These are phyloP conservation scores for Philereme transversata DNA, from an alignment of 2,888 invertebrate genomes.

Conservation along the genomic window DNA sequence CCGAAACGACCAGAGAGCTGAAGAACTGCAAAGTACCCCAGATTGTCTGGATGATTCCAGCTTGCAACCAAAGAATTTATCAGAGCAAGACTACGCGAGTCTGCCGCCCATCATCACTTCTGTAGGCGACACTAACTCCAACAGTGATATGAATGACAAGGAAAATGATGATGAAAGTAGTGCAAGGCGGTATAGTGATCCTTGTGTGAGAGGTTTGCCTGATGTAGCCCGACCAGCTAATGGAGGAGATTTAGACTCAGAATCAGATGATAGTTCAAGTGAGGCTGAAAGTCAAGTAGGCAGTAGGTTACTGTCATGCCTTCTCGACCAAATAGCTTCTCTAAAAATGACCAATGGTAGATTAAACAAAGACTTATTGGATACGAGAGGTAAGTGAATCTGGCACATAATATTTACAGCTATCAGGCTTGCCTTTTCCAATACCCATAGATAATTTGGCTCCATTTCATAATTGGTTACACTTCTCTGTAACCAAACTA, in stretches of 20 bases:
- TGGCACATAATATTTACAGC: slow-evolving; percentile 22
- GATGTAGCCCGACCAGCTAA: slow-evolving; percentile 71
- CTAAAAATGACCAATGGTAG: slow-evolving; percentile 89
- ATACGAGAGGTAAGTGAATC: slow-evolving; percentile 85
- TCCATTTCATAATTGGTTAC: slow-evolving; percentile 30
- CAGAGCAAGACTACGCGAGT: slow-evolving; percentile 85
- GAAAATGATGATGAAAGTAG: slow-evolving; percentile 83
- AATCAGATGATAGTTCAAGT: slow-evolving; percentile 82
- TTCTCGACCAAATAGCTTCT: slow-evolving; percentile 89
- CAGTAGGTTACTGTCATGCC: slow-evolving; percentile 84
- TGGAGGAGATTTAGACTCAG: slow-evolving; percentile 78
- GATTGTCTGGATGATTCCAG: slow-evolving; percentile 53
- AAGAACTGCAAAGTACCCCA: slow-evolving; percentile 60
- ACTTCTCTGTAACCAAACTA: slow-evolving; percentile 16
- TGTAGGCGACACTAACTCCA: slow-evolving; percentile 75
- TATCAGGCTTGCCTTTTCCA: slow-evolving; percentile 16
- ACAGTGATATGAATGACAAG: slow-evolving; percentile 72
- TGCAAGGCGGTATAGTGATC: slow-evolving; percentile 87
- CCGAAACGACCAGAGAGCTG: slow-evolving; percentile 60
- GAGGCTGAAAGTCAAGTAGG: slow-evolving; percentile 82
- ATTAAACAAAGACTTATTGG: slow-evolving; percentile 89
- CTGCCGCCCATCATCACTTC: slow-evolving; percentile 88
- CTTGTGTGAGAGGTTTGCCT: slow-evolving; percentile 83
- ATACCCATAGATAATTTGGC: slow-evolving; percentile 26
- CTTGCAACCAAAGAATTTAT: slow-evolving; percentile 70